Percentiles rank a stretch among this genome's conserved stretches.
phyloP scores from a whole-genome alignment of 1,140 invertebrate genomes.

The Drosophila melanogaster region Release_6_plus_ISO1_MT NT_033777.3:17550501-17551000 shows the following conservation, averaged over 20 bases:
- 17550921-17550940: slow-evolving; percentile 34
- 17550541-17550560: too few relatives aligned
- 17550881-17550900: slow-evolving; percentile 61
- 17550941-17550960: slow-evolving; percentile 76
- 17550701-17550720: slow-evolving; percentile 47
- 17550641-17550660: neutral
- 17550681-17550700: slow-evolving; percentile 14
- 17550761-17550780: slow-evolving; percentile 12
- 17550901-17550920: slow-evolving; percentile 35
- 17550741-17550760: slow-evolving; percentile 60
- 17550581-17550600: neutral
- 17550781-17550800: neutral
- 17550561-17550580: too few relatives aligned
- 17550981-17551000: slow-evolving; percentile 20
- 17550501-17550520: too few relatives aligned
- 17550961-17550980: slow-evolving; percentile 75
- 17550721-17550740: slow-evolving; percentile 57
- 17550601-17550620: neutral
- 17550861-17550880: slow-evolving; percentile 80
- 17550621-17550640: neutral
- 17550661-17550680: slow-evolving; percentile 3
- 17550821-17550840: slow-evolving; percentile 79
- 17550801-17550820: slow-evolving; percentile 4
- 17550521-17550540: too few relatives aligned
- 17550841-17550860: slow-evolving; percentile 81